Percentiles rank a stretch among this genome's conserved stretches.
Conservation (phyloP, 2,797 vertebrate genomes). For the Phrynocephalus forsythii region DNA sequence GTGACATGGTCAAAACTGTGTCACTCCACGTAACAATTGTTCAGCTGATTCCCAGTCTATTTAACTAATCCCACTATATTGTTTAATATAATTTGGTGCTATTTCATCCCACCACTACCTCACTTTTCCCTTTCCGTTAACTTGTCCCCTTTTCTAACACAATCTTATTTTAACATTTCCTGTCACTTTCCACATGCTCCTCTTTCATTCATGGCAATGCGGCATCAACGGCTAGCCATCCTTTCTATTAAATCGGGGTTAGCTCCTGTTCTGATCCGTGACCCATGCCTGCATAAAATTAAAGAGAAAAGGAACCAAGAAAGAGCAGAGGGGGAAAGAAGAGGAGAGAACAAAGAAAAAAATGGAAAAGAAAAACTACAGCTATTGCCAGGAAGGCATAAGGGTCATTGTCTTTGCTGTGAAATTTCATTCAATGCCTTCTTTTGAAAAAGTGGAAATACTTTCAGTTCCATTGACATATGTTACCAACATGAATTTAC, state of each 20-base stretch:
- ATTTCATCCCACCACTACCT: background rate
- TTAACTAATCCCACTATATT: background rate
- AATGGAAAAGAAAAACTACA: background rate
- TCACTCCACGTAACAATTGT: background rate
- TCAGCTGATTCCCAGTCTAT: background rate
- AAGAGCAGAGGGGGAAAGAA: background rate
- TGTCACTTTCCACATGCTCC: background rate
- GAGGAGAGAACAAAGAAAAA: background rate
- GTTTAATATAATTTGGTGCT: background rate
- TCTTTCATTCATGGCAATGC: background rate
- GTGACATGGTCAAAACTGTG: no score
- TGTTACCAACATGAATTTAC: background rate
- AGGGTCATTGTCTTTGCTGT: background rate
- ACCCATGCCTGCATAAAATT: background rate
- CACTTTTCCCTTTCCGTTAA: background rate
- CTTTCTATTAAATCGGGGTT: conserved; percentile 1
- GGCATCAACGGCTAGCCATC: background rate
- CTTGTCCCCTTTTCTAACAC: background rate
- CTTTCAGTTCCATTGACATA: background rate
- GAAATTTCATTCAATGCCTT: background rate
- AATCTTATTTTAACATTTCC: background rate
- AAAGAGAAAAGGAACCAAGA: background rate
- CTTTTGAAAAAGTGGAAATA: background rate
- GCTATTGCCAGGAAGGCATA: background rate
- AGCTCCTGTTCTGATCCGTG: no score